Evolutionary conservation across 2,113 vertebrate genomes (phyloP), one percentile per base, ranked within the genome.

Genomic region (Clarias gariepinus): DNA sequence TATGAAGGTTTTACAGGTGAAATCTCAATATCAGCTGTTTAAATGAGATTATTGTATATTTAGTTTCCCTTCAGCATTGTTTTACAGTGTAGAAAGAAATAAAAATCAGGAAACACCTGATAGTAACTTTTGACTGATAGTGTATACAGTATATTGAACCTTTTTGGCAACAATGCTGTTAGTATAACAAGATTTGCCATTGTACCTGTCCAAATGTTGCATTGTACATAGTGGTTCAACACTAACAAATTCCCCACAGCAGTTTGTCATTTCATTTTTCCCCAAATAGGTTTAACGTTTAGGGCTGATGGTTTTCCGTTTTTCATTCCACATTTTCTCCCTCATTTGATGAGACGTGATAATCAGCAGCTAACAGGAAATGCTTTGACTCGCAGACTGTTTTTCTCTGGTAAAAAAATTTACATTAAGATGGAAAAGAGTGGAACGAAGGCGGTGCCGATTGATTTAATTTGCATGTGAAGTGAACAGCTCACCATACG

Each of bases 281-380:
- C 15, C 73, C 9, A 60, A 86, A 47, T 25, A 28, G 53, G 25
- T 71, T 55, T 69, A 41, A 68, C n/a, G 21, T 47, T 69, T 41
- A 69, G 12, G 12, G 30, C 52, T 85, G 76, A 79, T 68, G n/a
- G 61, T 57, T 53, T 79, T 28, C 58, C n/a, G 84, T 21, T 53
- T n/a, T 47, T 41, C 77, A 3, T 33, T 23, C 23, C 36, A 41
- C 55, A 41, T 74, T 66, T 63, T 21, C 23, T 30, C 8, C 28
- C 30, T 60, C 18, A 3, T 41, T 53, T 28, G 23, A 60, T 85
- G 55, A 25, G 23, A n/a, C 12, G 33, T 9, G 33, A 84, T 61
- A 25, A 58, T 57, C 41, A 4, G 10, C 12, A 58, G 52, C 30
- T 25, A 73, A 55, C 55, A 25, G 28, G 47, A 36, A 74, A 25